Conservation (phyloP, 2,888 invertebrate genomes). For the Dynastes hyllus region DNA sequence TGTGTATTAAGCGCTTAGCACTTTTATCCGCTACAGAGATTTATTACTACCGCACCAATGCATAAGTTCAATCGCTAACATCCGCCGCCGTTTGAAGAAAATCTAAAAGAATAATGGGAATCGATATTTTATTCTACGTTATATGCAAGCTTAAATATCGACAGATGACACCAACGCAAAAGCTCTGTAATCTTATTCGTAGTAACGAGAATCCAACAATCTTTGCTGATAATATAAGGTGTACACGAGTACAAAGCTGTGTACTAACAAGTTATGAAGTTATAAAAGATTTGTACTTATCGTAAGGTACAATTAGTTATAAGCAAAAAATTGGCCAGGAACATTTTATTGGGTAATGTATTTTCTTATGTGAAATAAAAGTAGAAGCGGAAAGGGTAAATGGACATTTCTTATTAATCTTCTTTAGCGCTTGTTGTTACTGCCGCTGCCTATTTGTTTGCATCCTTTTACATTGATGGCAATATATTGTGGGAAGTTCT, state of each 20-base stretch:
- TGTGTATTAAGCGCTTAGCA: background rate
- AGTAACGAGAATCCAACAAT: slow-evolving; percentile 12
- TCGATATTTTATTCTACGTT: slow-evolving; percentile 26
- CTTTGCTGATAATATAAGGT: slow-evolving; percentile 28
- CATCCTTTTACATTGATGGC: background rate
- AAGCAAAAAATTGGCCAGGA: slow-evolving; percentile 2
- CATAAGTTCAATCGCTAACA: slow-evolving; percentile 9
- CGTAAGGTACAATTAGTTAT: background rate
- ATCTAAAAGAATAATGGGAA: slow-evolving; percentile 11
- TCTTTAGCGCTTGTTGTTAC: background rate
- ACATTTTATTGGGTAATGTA: slow-evolving; percentile 25
- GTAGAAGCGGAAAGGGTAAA: background rate
- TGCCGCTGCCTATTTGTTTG: background rate
- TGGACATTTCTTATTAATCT: slow-evolving; percentile 23
- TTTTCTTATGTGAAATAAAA: slow-evolving; percentile 7
- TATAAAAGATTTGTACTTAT: slow-evolving; percentile 28
- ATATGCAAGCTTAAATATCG: slow-evolving; percentile 19
- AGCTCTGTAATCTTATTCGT: slow-evolving; percentile 16
- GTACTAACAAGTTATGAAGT: slow-evolving; percentile 14
- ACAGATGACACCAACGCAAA: slow-evolving; percentile 12
- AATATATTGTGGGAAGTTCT: slow-evolving; percentile 5
- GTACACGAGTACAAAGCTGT: background rate
- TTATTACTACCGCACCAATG: slow-evolving; percentile 20
- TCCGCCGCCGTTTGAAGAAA: background rate
- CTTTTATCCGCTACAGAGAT: slow-evolving; percentile 7